phyloP scores from a whole-genome alignment of 2,113 vertebrate species.

The Oreotrochilus melanogaster region DNA sequence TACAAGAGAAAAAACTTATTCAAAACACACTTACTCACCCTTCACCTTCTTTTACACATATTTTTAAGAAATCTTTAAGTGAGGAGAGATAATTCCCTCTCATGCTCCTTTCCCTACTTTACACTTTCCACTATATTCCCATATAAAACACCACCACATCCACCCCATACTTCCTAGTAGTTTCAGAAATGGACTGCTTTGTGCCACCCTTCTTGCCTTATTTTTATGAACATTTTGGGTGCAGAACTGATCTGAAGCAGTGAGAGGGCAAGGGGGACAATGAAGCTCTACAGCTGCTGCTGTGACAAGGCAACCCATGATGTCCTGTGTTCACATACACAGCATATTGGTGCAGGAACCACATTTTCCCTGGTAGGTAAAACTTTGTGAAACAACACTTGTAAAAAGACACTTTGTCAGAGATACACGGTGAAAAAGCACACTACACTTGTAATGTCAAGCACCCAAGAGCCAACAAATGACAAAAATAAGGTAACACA shows the following conservation, averaged over 20 bases:
- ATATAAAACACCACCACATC: neutral
- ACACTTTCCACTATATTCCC: neutral
- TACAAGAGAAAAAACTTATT: neutral
- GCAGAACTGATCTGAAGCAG: neutral
- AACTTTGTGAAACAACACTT: neutral
- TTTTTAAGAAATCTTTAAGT: neutral
- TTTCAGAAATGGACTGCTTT: neutral
- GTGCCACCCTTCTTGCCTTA: neutral
- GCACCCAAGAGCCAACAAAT: neutral
- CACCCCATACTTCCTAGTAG: neutral
- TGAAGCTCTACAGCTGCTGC: neutral
- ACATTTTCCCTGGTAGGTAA: neutral
- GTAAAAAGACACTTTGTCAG: neutral
- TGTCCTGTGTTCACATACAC: neutral
- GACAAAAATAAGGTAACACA: neutral
- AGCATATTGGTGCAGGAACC: neutral
- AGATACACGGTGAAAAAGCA: neutral
- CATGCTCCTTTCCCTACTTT: neutral
- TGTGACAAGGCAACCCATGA: neutral
- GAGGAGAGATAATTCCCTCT: neutral
- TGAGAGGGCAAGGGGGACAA: fast-evolving
- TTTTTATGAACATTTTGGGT: neutral
- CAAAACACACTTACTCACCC: neutral
- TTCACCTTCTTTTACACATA: neutral
- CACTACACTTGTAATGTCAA: neutral